Evolutionary conservation across 2,888 invertebrate genomes (phyloP).

Genomic region (Chrysomela aeneicollis): DNA sequence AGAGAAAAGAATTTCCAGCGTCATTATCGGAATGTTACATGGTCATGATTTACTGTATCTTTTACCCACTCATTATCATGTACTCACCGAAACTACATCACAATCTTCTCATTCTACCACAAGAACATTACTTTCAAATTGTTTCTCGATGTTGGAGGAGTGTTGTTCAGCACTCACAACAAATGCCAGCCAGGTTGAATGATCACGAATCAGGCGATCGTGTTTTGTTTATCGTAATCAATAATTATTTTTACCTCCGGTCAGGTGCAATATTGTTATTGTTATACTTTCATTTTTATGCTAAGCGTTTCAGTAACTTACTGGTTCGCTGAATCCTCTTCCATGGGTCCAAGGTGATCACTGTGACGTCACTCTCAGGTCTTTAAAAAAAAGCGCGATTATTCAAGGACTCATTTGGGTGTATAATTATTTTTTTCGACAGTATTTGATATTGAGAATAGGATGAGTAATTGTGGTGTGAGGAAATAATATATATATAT

Average conservation of each 20-base stretch:
- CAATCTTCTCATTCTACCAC: slow-evolving; percentile 4
- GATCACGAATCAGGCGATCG: slow-evolving; percentile 32
- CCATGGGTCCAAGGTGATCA: slow-evolving; percentile 7
- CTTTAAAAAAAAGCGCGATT: slow-evolving; percentile 1
- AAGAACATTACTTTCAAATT: slow-evolving; percentile 32
- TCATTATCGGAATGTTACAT: neutral
- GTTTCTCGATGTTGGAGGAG: slow-evolving; percentile 25
- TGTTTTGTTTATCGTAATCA: slow-evolving; percentile 18
- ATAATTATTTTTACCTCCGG: slow-evolving; percentile 11
- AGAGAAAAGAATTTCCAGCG: no score
- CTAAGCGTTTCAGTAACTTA: slow-evolving; percentile 18
- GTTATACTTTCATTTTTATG: slow-evolving; percentile 32
- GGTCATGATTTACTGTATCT: neutral
- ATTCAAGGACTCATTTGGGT: neutral
- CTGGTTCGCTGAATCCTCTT: neutral
- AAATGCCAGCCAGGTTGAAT: slow-evolving; percentile 33
- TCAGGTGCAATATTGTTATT: neutral
- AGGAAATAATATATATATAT: no score
- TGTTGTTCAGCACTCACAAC: slow-evolving; percentile 21
- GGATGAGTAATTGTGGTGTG: no score
- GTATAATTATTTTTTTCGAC: neutral
- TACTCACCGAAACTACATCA: slow-evolving; percentile 7
- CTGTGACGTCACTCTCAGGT: slow-evolving; percentile 4
- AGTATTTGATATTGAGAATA: no score
- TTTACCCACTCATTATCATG: neutral